A percentile compares a stretch with the other conserved stretches of the same genome.
Conservation (phyloP, 2,113 vertebrate genomes). For the Xiphias gladius region DNA sequence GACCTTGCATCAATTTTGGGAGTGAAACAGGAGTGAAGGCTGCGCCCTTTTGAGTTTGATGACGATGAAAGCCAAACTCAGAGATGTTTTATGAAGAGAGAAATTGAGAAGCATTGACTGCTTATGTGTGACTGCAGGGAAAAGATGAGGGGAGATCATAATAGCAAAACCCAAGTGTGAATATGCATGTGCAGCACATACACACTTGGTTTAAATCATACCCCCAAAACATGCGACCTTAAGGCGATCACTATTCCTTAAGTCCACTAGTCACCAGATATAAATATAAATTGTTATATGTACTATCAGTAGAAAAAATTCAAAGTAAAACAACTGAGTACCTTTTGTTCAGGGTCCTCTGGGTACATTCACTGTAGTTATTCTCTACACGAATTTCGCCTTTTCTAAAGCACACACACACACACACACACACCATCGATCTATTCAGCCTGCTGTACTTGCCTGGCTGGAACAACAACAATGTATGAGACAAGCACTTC, state of each 20-base stretch:
- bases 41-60: slow-evolving; percentile 52
- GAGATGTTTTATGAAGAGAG: slow-evolving; percentile 57
- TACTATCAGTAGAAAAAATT: slow-evolving; percentile 19
- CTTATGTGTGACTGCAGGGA: slow-evolving; percentile 71
- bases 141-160: slow-evolving; percentile 59
- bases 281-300: slow-evolving; percentile 22
- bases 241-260: slow-evolving; percentile 16
- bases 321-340: slow-evolving; percentile 33
- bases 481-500: slow-evolving; percentile 81
- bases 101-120: slow-evolving; percentile 53
- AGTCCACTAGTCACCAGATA: slow-evolving; percentile 24
- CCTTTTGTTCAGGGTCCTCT: slow-evolving; percentile 51
- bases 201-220: slow-evolving; percentile 6
- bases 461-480: slow-evolving; percentile 81
- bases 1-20: slow-evolving; percentile 64
- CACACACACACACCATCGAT: slow-evolving; percentile 36
- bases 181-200: neutral
- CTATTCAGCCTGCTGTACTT: slow-evolving; percentile 58
- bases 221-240: slow-evolving; percentile 2
- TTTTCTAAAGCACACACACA: slow-evolving; percentile 23
- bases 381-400: slow-evolving; percentile 41
- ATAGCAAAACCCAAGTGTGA: slow-evolving; percentile 2
- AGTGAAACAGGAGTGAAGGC: slow-evolving; percentile 72
- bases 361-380: slow-evolving; percentile 45
- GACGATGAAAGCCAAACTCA: slow-evolving; percentile 70